phyloP scores from a whole-genome alignment of 37 sponge, comb jelly and placozoan species.

The Halichondria panicea region DNA sequence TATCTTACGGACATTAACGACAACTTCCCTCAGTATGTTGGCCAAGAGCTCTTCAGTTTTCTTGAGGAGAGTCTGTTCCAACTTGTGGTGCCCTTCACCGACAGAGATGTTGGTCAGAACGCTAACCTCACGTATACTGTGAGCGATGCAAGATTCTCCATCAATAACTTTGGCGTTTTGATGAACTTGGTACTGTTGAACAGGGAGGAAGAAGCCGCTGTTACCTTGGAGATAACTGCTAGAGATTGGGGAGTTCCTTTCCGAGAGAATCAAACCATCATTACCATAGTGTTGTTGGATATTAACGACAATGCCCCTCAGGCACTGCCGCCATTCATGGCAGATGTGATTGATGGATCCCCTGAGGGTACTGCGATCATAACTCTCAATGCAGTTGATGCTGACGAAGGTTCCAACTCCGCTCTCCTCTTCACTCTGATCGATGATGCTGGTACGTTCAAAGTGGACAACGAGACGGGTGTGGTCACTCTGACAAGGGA shows the following conservation, averaged over 20 bases:
- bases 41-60: constrained; percentile 9
- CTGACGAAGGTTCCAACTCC: constrained; percentile 68
- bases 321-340: constrained; percentile 15
- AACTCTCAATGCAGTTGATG: constrained; percentile 40
- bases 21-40: constrained; percentile 50
- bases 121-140: constrained; percentile 29
- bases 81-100: constrained; percentile 22
- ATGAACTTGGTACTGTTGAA: constrained; percentile 37
- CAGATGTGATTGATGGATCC: constrained; percentile 38
- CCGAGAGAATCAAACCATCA: background rate
- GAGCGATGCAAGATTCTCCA: constrained; percentile 16
- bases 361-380: constrained; percentile 14
- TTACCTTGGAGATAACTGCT: constrained; percentile 8
- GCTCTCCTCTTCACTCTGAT: constrained; percentile 35
- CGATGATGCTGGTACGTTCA: constrained; percentile 4
- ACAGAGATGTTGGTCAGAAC: constrained; percentile 55
- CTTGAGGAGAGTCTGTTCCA: constrained; percentile 39
- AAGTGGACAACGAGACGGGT: constrained; percentile 38
- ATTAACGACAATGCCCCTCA: constrained; percentile 81
- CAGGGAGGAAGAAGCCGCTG: constrained; percentile 48
- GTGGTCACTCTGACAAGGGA: background rate
- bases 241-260: constrained; percentile 19
- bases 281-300: constrained; percentile 54
- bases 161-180: constrained; percentile 14
- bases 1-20: constrained; percentile 67